These are phyloP conservation scores for Copidosoma floridanum DNA, from an alignment of 1,140 invertebrate species.

Conservation along the genomic window DNA sequence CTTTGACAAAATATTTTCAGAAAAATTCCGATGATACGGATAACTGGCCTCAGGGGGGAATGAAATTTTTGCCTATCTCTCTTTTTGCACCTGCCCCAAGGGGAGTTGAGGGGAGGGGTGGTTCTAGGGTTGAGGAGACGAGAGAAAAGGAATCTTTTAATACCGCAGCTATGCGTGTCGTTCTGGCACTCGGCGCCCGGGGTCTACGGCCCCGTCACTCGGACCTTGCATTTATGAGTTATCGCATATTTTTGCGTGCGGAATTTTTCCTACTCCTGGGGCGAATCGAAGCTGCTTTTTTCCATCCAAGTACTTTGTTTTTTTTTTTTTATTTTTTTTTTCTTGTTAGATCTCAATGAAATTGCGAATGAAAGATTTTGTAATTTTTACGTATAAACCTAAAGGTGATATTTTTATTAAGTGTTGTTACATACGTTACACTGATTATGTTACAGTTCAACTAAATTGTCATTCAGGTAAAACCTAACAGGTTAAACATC, in stretches of 20 bases:
- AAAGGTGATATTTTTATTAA: no score
- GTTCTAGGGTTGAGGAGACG: no score
- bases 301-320: no score
- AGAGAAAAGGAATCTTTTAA: conserved; percentile 40
- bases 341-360: background rate
- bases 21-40: conserved; percentile 20
- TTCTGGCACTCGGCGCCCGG: background rate
- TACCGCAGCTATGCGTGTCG: conserved; percentile 36
- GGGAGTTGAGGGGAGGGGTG: background rate
- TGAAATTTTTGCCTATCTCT: background rate
- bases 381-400: no score
- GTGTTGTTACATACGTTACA: no score
- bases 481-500: no score
- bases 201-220: background rate
- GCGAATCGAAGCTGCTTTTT: no score
- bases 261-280: conserved; percentile 25
- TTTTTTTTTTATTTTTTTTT: background rate
- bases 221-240: conserved; percentile 33
- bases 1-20: conserved; percentile 22
- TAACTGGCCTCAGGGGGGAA: background rate
- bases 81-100: background rate
- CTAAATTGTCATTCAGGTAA: no score
- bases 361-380: no score
- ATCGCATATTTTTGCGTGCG: conserved; percentile 27
- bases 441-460: no score